Base-by-base conservation (phyloP, 2,888 invertebrate species). In the Amiota mariae region DNA sequence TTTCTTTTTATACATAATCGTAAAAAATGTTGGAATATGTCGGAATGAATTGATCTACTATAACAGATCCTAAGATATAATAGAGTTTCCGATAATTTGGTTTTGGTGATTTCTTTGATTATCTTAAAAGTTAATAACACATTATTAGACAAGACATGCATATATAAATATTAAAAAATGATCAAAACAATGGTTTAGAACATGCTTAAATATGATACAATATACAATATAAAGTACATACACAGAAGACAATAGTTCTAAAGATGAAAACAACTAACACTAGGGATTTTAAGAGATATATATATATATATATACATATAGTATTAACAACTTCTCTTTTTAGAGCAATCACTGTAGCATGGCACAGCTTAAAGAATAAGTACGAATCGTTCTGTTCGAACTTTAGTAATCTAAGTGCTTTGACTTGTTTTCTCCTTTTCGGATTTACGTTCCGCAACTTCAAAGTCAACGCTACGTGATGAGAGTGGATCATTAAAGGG, bases 401-500 rank as follows among this genome's bases (percentile, higher is more conserved):
- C 51, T 13, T 51, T 46, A 13, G 67, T 49, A n/a, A 48, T 61
- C 64, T 71, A 46, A n/a, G 57, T 63, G 20, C n/a, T 71, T 20
- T 71, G 24, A 15, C 18, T 47, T 63, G 20, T 13, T 47, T 64
- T 74, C 61, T 64, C 54, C 24, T 70, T 63, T 46, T 75, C 48
- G 54, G 82, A 9, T 54, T 68, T 68, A 20, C 67, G 67, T 68
- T 68, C 67, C 1, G 20, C 13, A 4, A 68, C 54, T 51, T 68
- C 67, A 36, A 68, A 68, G 24, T 68, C 67, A 36, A 68, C 24
- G 67, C 67, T 24, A 24, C 67, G 67, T 12, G 18, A 13, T 13
- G 18, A 1, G 13, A 72, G 72, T 0, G 70, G 75, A 70, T 94
- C 92, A 82, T 96, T 95, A 95, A 95, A 96, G 85, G 92, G 92